Conservation (phyloP, 1,140 invertebrate species). For the Cherax quadricarinatus region DNA sequence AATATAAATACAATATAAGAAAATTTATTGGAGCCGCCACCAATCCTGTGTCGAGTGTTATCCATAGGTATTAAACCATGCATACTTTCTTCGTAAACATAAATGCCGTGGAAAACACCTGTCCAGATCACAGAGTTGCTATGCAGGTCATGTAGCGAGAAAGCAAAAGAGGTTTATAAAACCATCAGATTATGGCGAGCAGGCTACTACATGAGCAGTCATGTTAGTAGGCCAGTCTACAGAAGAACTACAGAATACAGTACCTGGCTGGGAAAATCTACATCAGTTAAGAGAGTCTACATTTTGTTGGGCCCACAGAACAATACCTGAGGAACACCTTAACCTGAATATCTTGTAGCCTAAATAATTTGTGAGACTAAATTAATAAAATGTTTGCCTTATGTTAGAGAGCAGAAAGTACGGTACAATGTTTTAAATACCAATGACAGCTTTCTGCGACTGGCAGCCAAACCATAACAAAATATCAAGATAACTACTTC, state of each 20-base stretch:
- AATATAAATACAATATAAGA: conserved; percentile 1
- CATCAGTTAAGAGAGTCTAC: conserved; percentile 3
- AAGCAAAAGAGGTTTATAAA: conserved; percentile 27
- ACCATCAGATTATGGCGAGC: conserved; percentile 5
- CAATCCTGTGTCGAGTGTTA: conserved; percentile 17
- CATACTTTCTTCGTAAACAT: conserved; percentile 1
- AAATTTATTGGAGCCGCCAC: conserved; percentile 15
- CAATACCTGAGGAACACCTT: conserved; percentile 10
- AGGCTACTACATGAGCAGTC: conserved; percentile 16
- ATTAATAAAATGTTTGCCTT: background rate
- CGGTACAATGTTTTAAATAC: background rate
- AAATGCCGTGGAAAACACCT: conserved; percentile 18
- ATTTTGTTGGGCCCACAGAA: conserved; percentile 4
- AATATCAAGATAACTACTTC: background rate
- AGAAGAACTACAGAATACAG: conserved; percentile 3
- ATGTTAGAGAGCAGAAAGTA: conserved; percentile 3
- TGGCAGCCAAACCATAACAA: background rate
- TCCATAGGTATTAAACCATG: conserved; percentile 24
- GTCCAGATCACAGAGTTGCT: conserved; percentile 10
- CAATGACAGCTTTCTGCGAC: background rate
- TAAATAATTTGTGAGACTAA: conserved; percentile 9
- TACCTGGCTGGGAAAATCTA: conserved; percentile 8
- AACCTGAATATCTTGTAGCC: background rate
- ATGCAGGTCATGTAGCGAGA: conserved; percentile 26
- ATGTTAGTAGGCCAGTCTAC: conserved; percentile 16